phyloP scores from a whole-genome alignment of 23 tunicate genomes.

The Ascidia mentula region DNA sequence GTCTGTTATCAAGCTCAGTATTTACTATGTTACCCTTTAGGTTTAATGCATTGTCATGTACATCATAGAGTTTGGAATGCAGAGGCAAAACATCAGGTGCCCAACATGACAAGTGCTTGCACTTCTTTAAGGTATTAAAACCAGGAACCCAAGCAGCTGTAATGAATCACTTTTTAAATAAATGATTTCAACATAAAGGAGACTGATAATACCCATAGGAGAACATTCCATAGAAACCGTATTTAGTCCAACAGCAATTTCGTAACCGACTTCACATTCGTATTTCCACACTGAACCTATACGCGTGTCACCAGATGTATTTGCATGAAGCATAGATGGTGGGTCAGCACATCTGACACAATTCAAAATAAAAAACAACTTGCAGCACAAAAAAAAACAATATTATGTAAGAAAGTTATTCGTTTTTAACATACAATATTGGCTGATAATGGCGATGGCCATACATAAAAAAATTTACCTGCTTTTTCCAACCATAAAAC shows the following conservation, averaged over 20 bases:
- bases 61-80: slow-evolving; percentile 3
- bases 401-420: no score
- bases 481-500: no score
- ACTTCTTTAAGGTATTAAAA: slow-evolving; percentile 17
- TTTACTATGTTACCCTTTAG: slow-evolving; percentile 14
- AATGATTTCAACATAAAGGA: not conserved
- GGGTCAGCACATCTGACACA: slow-evolving; percentile 27
- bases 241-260: not conserved
- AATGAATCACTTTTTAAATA: not conserved
- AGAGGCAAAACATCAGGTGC: slow-evolving; percentile 25
- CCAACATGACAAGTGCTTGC: slow-evolving; percentile 22
- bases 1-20: not conserved
- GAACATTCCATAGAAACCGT: not conserved
- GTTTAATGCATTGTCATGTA: slow-evolving; percentile 8
- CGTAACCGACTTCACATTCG: slow-evolving; percentile 28
- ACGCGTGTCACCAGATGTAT: slow-evolving; percentile 17
- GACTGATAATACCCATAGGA: not conserved
- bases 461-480: no score
- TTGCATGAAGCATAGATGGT: slow-evolving; percentile 26
- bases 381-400: no score
- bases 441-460: no score
- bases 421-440: no score
- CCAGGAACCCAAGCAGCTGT: slow-evolving; percentile 43
- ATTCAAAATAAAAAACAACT: no score
- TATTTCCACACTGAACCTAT: slow-evolving; percentile 41